These are phyloP conservation scores for Meteorus colon DNA, from an alignment of 2,888 invertebrate genomes.

Conservation along the genomic window DNA sequence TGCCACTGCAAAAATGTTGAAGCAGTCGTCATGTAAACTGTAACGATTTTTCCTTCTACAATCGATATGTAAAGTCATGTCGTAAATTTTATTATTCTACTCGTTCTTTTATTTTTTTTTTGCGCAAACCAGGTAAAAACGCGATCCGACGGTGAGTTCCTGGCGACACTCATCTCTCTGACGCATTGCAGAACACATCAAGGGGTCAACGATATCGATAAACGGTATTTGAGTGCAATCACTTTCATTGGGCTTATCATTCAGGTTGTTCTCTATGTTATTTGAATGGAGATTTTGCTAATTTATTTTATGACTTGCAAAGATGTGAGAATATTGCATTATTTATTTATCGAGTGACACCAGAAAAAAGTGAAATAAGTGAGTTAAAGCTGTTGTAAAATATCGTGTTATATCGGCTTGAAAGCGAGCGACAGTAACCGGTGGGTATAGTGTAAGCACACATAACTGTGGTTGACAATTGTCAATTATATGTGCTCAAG, in stretches of 20 bases:
- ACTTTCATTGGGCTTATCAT: neutral
- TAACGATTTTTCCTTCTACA: neutral
- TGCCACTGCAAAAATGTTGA: neutral
- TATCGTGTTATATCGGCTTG: conserved; percentile 46
- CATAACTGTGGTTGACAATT: neutral
- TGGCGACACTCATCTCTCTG: conserved; percentile 29
- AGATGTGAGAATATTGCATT: neutral
- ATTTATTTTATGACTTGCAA: neutral
- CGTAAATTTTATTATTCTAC: neutral
- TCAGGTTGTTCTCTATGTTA: neutral
- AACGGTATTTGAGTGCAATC: neutral
- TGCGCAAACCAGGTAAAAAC: neutral
- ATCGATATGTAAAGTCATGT: no score
- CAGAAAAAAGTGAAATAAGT: neutral
- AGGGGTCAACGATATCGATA: conserved; percentile 48
- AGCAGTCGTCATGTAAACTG: neutral
- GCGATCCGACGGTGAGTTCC: neutral
- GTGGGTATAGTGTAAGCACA: neutral
- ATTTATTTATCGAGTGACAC: conserved; percentile 27
- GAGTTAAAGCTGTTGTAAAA: neutral
- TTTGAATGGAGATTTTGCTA: conserved; percentile 13
- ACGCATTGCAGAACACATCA: conserved; percentile 55
- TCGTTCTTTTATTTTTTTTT: neutral
- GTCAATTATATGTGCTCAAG: neutral
- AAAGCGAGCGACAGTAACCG: conserved; percentile 23